Evolutionary conservation across 2,797 vertebrate species (phyloP).

Genomic region (Premnoplex brunnescens): DNA sequence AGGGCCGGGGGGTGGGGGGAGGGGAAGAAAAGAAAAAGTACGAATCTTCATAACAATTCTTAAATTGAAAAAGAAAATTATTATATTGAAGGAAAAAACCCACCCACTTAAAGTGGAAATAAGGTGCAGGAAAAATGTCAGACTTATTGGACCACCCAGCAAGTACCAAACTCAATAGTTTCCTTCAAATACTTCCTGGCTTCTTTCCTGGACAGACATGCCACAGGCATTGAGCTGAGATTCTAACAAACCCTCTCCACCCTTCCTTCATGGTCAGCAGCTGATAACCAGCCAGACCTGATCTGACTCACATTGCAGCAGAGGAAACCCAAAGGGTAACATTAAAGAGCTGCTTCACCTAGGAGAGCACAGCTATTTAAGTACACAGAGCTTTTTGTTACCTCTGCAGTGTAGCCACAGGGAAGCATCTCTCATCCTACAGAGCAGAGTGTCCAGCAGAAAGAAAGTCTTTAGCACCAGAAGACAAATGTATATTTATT

Average conservation of each 20-base stretch:
- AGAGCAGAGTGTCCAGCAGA: neutral
- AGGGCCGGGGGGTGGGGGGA: neutral
- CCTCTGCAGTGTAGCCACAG: neutral
- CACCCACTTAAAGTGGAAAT: neutral
- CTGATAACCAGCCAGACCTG: neutral
- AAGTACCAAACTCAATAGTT: neutral
- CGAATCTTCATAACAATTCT: neutral
- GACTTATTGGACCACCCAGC: constrained; percentile 21
- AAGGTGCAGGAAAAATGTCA: constrained; percentile 8
- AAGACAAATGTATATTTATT: neutral
- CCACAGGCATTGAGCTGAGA: neutral
- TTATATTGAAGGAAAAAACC: neutral
- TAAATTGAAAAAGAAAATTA: neutral
- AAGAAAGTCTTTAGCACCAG: neutral
- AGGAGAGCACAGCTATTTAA: neutral
- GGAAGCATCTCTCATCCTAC: neutral
- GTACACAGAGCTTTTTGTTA: neutral
- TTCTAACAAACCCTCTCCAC: neutral
- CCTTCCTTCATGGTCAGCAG: neutral
- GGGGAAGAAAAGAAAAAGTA: neutral
- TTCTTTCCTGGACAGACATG: constrained; percentile 25
- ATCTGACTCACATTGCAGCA: neutral
- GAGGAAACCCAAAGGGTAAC: neutral
- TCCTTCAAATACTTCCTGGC: constrained; percentile 19
- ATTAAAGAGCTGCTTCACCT: neutral